phyloP scores from a whole-genome alignment of 2,888 invertebrate genomes.

The Miltochrista miniata region DNA sequence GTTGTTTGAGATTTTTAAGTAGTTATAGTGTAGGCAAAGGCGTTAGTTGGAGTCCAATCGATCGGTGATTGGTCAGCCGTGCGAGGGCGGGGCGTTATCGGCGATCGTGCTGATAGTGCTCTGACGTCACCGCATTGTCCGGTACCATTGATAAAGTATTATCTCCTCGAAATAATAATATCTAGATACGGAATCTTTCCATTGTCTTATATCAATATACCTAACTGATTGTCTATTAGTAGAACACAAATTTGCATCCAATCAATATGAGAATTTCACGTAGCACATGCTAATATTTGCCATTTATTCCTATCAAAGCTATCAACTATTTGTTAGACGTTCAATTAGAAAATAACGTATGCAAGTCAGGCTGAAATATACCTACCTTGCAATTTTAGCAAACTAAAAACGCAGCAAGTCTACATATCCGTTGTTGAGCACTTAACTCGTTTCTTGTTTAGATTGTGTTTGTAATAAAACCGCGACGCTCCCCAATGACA shows the following conservation, averaged over 20 bases:
- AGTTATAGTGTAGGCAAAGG: slow-evolving; percentile 28
- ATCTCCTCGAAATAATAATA: slow-evolving; percentile 13
- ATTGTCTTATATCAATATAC: slow-evolving; percentile 30
- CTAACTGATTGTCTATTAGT: slow-evolving; percentile 17
- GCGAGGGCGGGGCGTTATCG: slow-evolving; percentile 72
- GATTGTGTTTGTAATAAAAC: slow-evolving; percentile 22
- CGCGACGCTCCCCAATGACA: slow-evolving; percentile 26
- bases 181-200: neutral
- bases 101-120: slow-evolving; percentile 45
- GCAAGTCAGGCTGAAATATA: too few relatives aligned
- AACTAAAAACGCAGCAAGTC: neutral
- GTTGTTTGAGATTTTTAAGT: slow-evolving; percentile 34
- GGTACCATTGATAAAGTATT: slow-evolving; percentile 27
- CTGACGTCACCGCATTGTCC: slow-evolving; percentile 57
- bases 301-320: too few relatives aligned
- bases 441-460: neutral
- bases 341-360: too few relatives aligned
- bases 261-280: neutral
- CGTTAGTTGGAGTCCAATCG: slow-evolving; percentile 71
- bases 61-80: slow-evolving; percentile 73
- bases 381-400: neutral
- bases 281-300: too few relatives aligned
- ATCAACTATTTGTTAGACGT: too few relatives aligned
- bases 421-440: neutral
- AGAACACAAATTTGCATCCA: neutral